Evolutionary conservation across 2,113 vertebrate species (phyloP).

Genomic region (Oreotrochilus melanogaster): DNA sequence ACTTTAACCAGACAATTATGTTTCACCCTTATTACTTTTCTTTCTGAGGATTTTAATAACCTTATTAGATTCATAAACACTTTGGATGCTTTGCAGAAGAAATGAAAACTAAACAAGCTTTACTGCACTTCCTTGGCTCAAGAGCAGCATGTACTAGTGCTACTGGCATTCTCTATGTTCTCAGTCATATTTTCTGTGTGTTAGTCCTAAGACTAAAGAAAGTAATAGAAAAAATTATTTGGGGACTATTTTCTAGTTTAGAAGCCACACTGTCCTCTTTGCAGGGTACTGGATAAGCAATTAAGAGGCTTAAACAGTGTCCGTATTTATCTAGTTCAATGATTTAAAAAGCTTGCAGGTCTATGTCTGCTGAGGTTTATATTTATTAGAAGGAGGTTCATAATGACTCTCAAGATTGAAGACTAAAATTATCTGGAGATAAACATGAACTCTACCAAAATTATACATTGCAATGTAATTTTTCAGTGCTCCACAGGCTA

Average conservation of each 20-base stretch:
- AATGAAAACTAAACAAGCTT: neutral
- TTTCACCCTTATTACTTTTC: neutral
- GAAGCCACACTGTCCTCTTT: neutral
- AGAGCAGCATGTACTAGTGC: neutral
- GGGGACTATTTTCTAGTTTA: neutral
- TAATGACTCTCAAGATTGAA: neutral
- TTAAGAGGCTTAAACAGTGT: neutral
- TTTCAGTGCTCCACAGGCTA: neutral
- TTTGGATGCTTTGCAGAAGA: neutral
- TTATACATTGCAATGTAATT: neutral
- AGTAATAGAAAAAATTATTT: neutral
- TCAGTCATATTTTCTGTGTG: neutral
- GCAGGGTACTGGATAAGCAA: neutral
- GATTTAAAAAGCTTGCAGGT: neutral
- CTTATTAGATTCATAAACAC: neutral
- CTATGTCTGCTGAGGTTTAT: neutral
- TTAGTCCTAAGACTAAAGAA: neutral
- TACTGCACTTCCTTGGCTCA: neutral
- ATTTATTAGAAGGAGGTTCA: neutral
- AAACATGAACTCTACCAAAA: neutral
- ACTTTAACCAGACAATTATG: neutral
- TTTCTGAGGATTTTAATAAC: neutral
- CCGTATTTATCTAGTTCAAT: neutral
- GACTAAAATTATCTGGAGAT: neutral
- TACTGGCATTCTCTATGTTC: neutral